Base-by-base conservation (phyloP, 2,113 vertebrate species). In the Daboia siamensis region DNA sequence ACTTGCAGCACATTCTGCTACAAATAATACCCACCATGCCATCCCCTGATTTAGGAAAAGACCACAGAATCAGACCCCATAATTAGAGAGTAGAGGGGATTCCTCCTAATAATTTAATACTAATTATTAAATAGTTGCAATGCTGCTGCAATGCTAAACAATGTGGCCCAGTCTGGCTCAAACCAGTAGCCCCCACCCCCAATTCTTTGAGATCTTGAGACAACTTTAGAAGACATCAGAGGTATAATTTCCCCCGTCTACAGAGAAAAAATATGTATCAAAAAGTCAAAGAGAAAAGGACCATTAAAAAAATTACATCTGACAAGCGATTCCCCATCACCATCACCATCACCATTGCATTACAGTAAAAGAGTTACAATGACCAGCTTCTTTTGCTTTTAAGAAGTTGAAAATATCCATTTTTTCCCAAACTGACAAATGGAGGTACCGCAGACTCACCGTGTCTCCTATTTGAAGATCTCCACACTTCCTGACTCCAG, bases 381-480 rank as follows among this genome's bases (percentile, higher is more conserved):
- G 87, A 33, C 54, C 93, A 95, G 44, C 0, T 0, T 87, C 90
- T 95, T 59, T 69, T 89, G 93, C 86, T 92, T 46, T 85, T 13
- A 59, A 1, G 39, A 95, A 92, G 29, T 46, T 74, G 24, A 55
- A 9, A 23, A 24, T 92, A 90, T 39, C 44, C 29, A 89, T 88
- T 48, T 46, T 33, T 44, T 21, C 74, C 74, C 74, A 39, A 80
- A 80, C 3, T 80, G 33, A 44, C 7, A 80, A 74, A 4, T 6
- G 69, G 12, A 87, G 9, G 55, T 11, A 55, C 46, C 80, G 46
- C 29, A 93, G 80, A 98, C 99, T 99, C 95, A 99, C 99, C 0
- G 99, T 99, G 96, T 99, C 99, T 93, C 99, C 99, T 2, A 99
- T 99, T 97, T 98, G 99, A 94, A 99, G 96, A 95, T 98, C 99